Evolutionary conservation across 2,888 invertebrate genomes (phyloP).

Genomic region (Ornithoptera alexandrae): DNA sequence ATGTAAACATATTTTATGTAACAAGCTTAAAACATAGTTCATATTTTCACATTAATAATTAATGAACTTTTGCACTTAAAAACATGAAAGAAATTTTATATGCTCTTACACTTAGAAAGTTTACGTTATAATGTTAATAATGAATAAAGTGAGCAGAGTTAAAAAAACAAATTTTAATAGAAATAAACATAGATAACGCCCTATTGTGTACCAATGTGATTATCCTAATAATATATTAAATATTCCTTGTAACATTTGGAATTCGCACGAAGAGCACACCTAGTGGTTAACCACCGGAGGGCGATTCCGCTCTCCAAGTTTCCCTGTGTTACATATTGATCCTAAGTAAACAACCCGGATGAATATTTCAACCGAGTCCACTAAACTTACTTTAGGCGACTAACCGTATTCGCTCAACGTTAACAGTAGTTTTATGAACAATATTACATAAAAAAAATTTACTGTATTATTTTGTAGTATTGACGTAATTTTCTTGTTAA

Average conservation of each 20-base stretch:
- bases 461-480: no score
- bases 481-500: no score
- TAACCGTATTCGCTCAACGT: not conserved
- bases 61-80: not conserved
- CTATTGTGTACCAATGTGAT: not conserved
- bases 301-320: slow-evolving; percentile 1
- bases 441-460: not conserved
- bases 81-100: not conserved
- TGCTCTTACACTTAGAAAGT: no score
- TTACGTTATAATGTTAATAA: no score
- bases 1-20: not conserved
- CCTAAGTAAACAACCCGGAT: slow-evolving; percentile 4
- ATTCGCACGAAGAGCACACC: not conserved
- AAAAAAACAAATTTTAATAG: not conserved
- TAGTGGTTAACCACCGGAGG: not conserved
- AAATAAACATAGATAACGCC: not conserved
- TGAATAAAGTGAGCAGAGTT: no score
- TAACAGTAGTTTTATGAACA: not conserved
- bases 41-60: not conserved
- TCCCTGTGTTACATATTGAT: slow-evolving; percentile 9
- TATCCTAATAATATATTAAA: not conserved
- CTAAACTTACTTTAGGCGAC: not conserved
- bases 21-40: not conserved
- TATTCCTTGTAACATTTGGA: not conserved
- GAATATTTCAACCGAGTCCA: not conserved